Percentiles rank a stretch among this genome's conserved stretches.
These are phyloP conservation scores for Limenitis arthemis DNA, from an alignment of 2,888 invertebrate genomes.

Conservation along the genomic window DNA sequence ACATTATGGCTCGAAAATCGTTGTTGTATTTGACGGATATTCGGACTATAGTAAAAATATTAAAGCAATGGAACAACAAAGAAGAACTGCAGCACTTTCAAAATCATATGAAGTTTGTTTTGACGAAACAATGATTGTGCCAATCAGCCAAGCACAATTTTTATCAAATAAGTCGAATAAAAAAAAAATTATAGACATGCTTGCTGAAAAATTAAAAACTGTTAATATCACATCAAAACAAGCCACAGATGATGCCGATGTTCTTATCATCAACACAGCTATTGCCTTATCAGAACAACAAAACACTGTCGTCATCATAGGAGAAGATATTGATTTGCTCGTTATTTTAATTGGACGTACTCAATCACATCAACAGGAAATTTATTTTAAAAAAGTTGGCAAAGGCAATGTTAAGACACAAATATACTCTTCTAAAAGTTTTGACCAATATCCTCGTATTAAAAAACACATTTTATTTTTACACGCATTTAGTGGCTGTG, in stretches of 20 bases:
- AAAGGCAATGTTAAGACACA: conserved; percentile 37
- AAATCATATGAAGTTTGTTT: conserved; percentile 39
- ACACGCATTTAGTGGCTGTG: conserved; percentile 30
- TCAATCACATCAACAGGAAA: conserved; percentile 28
- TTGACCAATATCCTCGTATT: conserved; percentile 33
- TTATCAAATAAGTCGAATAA: conserved; percentile 21
- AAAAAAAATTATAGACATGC: conserved; percentile 32
- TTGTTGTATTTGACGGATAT: conserved; percentile 38
- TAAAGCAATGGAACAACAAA: conserved; percentile 38
- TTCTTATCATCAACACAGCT: conserved; percentile 39
- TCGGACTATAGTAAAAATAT: conserved; percentile 35
- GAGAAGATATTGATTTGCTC: conserved; percentile 41
- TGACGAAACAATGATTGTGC: conserved; percentile 31
- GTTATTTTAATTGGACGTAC: conserved; percentile 40
- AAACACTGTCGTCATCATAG: conserved; percentile 33
- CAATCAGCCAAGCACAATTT: conserved; percentile 25
- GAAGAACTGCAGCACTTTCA: conserved; percentile 39
- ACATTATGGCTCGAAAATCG: conserved; percentile 29
- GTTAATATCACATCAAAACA: conserved; percentile 37
- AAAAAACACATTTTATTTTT: conserved; percentile 29
- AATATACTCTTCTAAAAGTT: conserved; percentile 35
- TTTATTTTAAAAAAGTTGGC: conserved; percentile 38
- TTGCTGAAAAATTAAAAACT: conserved; percentile 36
- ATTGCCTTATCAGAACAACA: conserved; percentile 28
- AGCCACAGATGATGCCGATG: conserved; percentile 40